Evolutionary conservation across 1,140 invertebrate genomes (phyloP), one percentile per base, ranked within the genome.

Genomic region (Piezodorus guildinii): DNA sequence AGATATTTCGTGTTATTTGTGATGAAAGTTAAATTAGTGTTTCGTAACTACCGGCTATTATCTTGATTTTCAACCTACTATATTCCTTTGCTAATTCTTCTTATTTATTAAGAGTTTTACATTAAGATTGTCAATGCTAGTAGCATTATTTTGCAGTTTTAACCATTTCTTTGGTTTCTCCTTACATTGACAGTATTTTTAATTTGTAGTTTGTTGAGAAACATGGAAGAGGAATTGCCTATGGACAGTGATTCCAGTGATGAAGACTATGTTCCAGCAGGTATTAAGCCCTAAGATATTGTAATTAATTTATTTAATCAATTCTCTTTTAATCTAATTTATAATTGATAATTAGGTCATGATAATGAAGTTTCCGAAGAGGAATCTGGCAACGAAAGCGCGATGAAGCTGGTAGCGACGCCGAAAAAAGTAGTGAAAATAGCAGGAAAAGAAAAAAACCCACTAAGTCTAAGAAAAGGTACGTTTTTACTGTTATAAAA

Each of bases 231-330:
- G 12, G 56, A 66, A 23, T 17, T 46, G 12, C 23, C 23, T 23
- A 45, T 45, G 17, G 65, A 66, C 19, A 61, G 60, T 27, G 67
- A 68, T 45, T 49, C 51, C 27, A 66, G 61, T 62, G 68, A 69
- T 59, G 65, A 63, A n/a, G 68, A 69, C 21, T 69, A 64, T 19
- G 65, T 59, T 19, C 68, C 68, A 14, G 45, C 44, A 34, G 67
- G 68, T 68, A 67, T 60, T 34, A 30, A 39, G 39, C 30, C 27
- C 1, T 16, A 6, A 17, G n/a, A 5, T 39, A 46, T 62, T 14
- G n/a, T 15, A 25, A 39, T 23, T 25, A n/a, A n/a, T 46, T 21
- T 64, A 17, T 4, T 54, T 3, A 49, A 27, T 65, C 61, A 46
- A 14, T 19, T 63, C 1, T 19, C 16, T 39, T 34, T 2, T 17